Evolutionary conservation across 2,797 vertebrate genomes (phyloP), one percentile per base, ranked within the genome.

Genomic region (Alauda arvensis): DNA sequence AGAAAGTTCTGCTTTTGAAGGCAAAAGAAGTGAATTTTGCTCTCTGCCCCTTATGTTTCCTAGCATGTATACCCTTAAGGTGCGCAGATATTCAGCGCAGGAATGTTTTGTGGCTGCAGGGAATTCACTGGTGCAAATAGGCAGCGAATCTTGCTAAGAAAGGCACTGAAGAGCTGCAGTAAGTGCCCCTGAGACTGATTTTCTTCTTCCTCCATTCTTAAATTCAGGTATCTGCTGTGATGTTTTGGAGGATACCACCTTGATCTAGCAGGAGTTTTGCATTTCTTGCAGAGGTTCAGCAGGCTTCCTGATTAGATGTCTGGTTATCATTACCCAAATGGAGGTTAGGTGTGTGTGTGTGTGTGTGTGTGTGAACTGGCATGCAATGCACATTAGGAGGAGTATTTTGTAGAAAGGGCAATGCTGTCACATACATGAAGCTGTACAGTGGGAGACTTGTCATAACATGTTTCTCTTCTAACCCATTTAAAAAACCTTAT

Each of bases 251-350:
- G n/a, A 75, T 43, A 55, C 7, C 3, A 21, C 49, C 43, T 61
- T 88, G 31, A 18, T 33, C 18, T 63, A 57, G 60, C 23, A 14
- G 39, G 12, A 60, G 20, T 46, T 88, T 70, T 79, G 31, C 49
- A n/a, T 88, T 69, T 85, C 53, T 76, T 76, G 70, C 53, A 39
- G 29, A 49, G 78, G 63, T 78, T 92, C 56, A 67, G 15, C 33
- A 9, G 18, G 26, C 19, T 84, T 89, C 39, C 21, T 59, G 39
- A 53, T 91, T 26, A 79, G 21, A 49, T 82, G n/a, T 86, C 49
- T 56, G 31, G 28, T 81, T 83, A 67, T 74, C 45, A 15, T 63
- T 83, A 63, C 37, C 45, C 53, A 92, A 8, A 59, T 52, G 18
- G 8, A 37, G 14, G 11, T 34, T 56, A 28, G 21, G 8, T 0